Conservation (phyloP, 2,797 vertebrate genomes). For the Lophius americanus region DNA sequence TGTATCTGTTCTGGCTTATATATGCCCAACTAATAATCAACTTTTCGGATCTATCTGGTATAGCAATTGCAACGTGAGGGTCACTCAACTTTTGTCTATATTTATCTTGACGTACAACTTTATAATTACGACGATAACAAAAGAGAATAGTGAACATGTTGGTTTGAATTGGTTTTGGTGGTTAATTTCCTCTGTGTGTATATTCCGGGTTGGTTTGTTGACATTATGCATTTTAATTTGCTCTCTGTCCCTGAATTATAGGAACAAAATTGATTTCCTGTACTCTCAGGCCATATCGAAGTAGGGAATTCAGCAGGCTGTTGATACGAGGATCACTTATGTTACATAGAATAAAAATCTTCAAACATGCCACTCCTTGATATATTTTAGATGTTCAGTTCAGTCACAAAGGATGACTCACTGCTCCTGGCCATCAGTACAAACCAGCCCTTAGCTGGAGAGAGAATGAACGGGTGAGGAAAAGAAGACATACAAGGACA, state of each 20-base stretch:
- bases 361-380: constrained; percentile 6
- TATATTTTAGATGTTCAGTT: constrained; percentile 14
- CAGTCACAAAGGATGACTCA: constrained; percentile 22
- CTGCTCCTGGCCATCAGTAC: constrained; percentile 34
- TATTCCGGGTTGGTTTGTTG: constrained; percentile 15
- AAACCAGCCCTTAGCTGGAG: constrained; percentile 26
- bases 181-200: neutral
- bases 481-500: neutral
- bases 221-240: constrained; percentile 29
- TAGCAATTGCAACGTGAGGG: neutral
- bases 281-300: neutral
- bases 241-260: constrained; percentile 4
- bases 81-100: neutral
- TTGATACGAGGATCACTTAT: neutral
- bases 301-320: neutral
- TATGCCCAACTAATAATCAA: neutral
- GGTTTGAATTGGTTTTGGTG: neutral
- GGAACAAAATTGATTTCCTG: neutral
- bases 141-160: neutral
- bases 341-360: constrained; percentile 5
- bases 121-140: neutral
- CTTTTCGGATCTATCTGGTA: neutral
- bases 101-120: neutral
- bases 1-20: too few relatives aligned
- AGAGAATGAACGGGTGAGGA: constrained; percentile 24